Base-by-base conservation (phyloP, 2,113 vertebrate genomes). In the Ploceus nigricollis region DNA sequence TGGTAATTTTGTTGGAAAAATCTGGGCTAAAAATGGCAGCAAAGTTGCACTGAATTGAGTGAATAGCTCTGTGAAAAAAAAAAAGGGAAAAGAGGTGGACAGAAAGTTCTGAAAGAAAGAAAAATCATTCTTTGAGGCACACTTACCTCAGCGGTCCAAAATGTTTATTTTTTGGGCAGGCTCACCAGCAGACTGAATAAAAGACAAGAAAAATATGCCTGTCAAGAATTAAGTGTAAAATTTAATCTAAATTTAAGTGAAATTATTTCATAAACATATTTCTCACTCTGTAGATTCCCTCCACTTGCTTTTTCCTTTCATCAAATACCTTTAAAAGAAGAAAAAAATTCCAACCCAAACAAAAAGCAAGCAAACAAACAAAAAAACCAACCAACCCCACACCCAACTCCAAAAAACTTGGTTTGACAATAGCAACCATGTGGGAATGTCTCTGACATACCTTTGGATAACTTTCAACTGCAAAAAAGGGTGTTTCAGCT, bases 31-130 rank as follows among this genome's bases (percentile, higher is more conserved):
- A 92, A 94, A 7, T 30, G 84, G 50, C 39, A 80, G n/a, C 18
- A n/a, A 89, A 42, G 21, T 90, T 82, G n/a, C 11, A 35, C 21
- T n/a, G 58, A 85, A 75, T 40, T 77, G 68, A 50, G 17, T 37
- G 76, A 89, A 92, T 44, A 84, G 48, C 84, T 91, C 58, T 66
- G 27, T 39, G 4, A 1, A 1, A 40, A 47, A 45, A 1, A 60
- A 65, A 44, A 31, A 21, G 6, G 15, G 13, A 45, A 75, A 72
- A 75, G 22, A 70, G 28, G 25, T 35, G 57, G 65, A 54, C 14
- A 47, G 79, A 95, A 77, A 51, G 40, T 69, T 95, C 58, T 54
- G 23, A 86, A 90, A 70, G 14, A 57, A 71, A 85, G 23, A 57
- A 35, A 80, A 86, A 57, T 3, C 10, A 19, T 76, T 82, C 58